Conservation (phyloP, 2,888 invertebrate species). For the Stictocephala bisonia region DNA sequence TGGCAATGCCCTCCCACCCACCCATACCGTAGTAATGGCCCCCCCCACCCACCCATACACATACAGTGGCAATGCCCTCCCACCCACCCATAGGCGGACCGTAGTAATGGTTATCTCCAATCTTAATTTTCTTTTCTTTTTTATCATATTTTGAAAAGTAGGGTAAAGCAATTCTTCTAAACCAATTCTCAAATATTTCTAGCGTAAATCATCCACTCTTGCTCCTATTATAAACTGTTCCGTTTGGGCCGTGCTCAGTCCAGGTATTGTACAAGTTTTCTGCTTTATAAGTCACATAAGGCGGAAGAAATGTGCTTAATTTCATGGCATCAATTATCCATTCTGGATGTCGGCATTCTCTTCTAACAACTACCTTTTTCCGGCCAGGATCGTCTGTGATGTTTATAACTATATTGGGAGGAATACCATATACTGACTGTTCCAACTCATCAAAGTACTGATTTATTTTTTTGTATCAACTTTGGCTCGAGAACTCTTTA, state of each 20-base stretch:
- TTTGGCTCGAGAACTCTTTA: slow-evolving; percentile 51
- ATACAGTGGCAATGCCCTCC: too few species aligned
- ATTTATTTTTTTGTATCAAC: slow-evolving; percentile 48
- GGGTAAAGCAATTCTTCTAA: slow-evolving; percentile 43
- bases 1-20: too few species aligned
- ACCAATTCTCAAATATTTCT: slow-evolving; percentile 60
- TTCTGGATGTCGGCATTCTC: slow-evolving; percentile 51
- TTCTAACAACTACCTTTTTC: slow-evolving; percentile 56
- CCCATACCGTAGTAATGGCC: too few species aligned
- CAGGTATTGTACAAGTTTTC: slow-evolving; percentile 59
- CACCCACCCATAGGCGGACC: too few species aligned
- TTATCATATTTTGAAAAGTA: too few species aligned
- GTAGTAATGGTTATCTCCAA: slow-evolving; percentile 63
- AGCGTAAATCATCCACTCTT: slow-evolving; percentile 61
- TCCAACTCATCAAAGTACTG: slow-evolving; percentile 52
- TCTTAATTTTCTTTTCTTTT: slow-evolving; percentile 50
- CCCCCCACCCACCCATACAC: too few species aligned
- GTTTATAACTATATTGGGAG: slow-evolving; percentile 58
- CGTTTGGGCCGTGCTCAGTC: slow-evolving; percentile 59
- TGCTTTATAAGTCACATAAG: slow-evolving; percentile 61
- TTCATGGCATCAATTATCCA: slow-evolving; percentile 20
- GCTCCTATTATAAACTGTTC: slow-evolving; percentile 58
- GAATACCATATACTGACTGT: slow-evolving; percentile 50
- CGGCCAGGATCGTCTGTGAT: slow-evolving; percentile 58
- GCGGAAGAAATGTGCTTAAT: slow-evolving; percentile 58